These are phyloP conservation scores for Sceloporus tristichus DNA, from an alignment of 2,113 vertebrate species.

Conservation along the genomic window DNA sequence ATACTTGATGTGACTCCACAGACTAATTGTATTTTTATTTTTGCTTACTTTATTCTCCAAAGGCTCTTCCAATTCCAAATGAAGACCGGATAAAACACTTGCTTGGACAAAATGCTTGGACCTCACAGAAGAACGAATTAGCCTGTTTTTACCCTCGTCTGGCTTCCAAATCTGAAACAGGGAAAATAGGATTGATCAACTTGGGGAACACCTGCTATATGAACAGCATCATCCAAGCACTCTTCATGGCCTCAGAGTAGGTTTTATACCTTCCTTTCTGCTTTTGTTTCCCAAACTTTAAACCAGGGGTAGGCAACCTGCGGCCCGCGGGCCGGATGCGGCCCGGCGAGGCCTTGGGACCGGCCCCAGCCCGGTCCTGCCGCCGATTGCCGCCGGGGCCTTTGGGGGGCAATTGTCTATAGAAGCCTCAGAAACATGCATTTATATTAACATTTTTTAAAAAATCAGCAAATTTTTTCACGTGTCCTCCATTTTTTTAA, in stretches of 20 bases:
- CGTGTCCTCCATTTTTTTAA: no score
- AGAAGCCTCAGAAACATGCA: no score
- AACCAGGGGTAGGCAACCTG: no score
- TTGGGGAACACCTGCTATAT: conserved; percentile 88
- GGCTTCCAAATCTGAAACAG: conserved; percentile 83
- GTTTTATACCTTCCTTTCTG: conserved; percentile 41
- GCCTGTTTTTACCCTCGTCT: conserved; percentile 82
- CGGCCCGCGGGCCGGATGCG: no score
- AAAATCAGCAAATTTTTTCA: no score
- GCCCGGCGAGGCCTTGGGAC: no score
- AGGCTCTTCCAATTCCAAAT: conserved; percentile 83
- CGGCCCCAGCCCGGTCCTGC: no score
- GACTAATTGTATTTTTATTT: background rate
- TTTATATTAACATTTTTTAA: no score
- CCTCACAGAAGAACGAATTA: conserved; percentile 82
- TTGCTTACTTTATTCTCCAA: conserved; percentile 12
- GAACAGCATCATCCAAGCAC: conserved; percentile 86
- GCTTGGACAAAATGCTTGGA: conserved; percentile 85
- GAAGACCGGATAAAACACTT: conserved; percentile 86
- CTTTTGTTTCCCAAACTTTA: background rate
- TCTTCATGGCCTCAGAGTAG: conserved; percentile 88
- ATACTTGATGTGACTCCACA: background rate
- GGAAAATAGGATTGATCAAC: conserved; percentile 86
- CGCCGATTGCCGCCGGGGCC: no score
- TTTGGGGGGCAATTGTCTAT: no score